phyloP scores from a whole-genome alignment of 2,797 vertebrate species.

The Propithecus perrieri region DNA sequence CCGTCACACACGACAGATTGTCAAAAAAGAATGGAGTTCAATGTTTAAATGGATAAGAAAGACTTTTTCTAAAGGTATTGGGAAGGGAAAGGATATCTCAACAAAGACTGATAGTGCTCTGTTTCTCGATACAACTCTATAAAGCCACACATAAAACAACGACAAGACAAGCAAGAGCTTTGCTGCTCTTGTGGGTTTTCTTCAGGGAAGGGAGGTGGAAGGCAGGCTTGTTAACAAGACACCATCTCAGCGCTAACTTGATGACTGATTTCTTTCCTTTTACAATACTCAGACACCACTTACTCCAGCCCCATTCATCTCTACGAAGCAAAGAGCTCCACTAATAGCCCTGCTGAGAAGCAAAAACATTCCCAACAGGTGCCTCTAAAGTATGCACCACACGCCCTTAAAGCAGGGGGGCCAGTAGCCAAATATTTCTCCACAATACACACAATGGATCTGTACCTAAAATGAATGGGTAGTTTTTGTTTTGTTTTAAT shows the following conservation, averaged over 20 bases:
- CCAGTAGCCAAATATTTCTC: not conserved
- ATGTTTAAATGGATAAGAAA: not conserved
- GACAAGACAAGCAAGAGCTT: not conserved
- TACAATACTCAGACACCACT: conserved; percentile 13
- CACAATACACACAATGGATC: not conserved
- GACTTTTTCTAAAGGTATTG: conserved; percentile 1
- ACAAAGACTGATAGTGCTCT: not conserved
- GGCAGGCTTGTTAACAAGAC: conserved; percentile 35
- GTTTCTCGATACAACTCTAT: not conserved
- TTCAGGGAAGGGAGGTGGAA: not conserved
- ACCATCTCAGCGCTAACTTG: not conserved
- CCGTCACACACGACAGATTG: not conserved
- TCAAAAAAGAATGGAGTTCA: not conserved
- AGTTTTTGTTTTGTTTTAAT: not conserved
- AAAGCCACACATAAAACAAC: conserved; percentile 42
- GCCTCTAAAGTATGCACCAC: not conserved
- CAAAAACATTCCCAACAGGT: not conserved
- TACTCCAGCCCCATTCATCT: not conserved
- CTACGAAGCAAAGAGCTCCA: conserved; percentile 18
- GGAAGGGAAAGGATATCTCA: not conserved
- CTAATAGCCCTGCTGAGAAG: not conserved
- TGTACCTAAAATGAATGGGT: not conserved
- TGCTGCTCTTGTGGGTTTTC: not conserved
- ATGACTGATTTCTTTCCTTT: conserved; percentile 42
- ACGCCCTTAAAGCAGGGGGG: not conserved